These are phyloP conservation scores for Novumbra hubbsi DNA, from an alignment of 2,797 vertebrate species.

Conservation along the genomic window DNA sequence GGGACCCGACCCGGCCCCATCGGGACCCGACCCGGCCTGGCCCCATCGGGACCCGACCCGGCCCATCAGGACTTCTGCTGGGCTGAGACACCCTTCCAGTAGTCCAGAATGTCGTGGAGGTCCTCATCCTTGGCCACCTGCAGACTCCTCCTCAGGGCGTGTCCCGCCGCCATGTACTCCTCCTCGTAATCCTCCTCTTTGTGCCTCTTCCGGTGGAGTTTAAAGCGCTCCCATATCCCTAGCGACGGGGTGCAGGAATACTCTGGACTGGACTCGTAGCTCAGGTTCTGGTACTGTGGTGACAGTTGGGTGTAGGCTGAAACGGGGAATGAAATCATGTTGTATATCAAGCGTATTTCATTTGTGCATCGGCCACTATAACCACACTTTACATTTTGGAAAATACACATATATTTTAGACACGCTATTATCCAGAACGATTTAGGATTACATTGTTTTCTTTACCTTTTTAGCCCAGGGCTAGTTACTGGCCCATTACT, in stretches of 20 bases:
- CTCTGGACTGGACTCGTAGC: constrained; percentile 93
- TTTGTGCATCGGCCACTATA: too few species aligned
- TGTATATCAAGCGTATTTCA: too few species aligned
- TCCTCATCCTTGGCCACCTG: constrained; percentile 99
- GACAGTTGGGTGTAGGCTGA: constrained; percentile 91
- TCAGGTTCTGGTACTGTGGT: constrained; percentile 93
- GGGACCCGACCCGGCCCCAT: too few species aligned
- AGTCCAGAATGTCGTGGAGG: constrained; percentile 98
- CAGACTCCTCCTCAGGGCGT: constrained; percentile 94
- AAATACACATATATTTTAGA: too few species aligned
- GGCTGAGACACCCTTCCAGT: constrained; percentile 98
- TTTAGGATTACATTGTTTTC: too few species aligned
- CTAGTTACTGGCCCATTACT: too few species aligned
- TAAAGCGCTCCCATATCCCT: constrained; percentile 94
- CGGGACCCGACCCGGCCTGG: too few species aligned
- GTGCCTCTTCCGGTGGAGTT: constrained; percentile 92
- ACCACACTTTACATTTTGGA: too few species aligned
- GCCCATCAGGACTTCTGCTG: constrained; percentile 93
- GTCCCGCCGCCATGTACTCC: constrained; percentile 94
- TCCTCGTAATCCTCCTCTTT: constrained; percentile 76
- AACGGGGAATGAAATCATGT: too few species aligned
- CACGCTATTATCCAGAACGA: too few species aligned
- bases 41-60: too few species aligned
- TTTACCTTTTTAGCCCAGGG: too few species aligned
- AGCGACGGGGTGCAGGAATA: constrained; percentile 87